Evolutionary conservation across 2,113 vertebrate species (phyloP).

Genomic region (Leucopsar rothschildi): DNA sequence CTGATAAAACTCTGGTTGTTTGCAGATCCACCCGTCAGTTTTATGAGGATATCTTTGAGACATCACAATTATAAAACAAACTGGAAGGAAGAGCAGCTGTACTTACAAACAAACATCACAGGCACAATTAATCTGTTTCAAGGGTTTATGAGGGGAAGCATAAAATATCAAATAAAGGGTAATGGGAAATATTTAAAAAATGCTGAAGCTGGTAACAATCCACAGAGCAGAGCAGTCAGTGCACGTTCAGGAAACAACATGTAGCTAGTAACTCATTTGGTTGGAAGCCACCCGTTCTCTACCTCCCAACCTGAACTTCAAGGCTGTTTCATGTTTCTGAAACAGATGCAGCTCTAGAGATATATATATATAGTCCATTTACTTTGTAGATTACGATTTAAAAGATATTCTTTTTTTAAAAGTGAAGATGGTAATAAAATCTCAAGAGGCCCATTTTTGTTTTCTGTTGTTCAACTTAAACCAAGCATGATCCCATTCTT

Average conservation of each 20-base stretch:
- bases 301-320: conserved; percentile 71
- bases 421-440: conserved; percentile 60
- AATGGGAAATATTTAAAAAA: conserved; percentile 81
- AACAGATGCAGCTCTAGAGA: conserved; percentile 46
- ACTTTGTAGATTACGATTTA: conserved; percentile 63
- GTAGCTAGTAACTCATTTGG: conserved; percentile 59
- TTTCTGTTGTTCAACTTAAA: conserved; percentile 37
- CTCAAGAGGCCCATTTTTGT: conserved; percentile 53
- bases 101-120: conserved; percentile 79
- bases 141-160: conserved; percentile 83
- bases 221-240: conserved; percentile 66
- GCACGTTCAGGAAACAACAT: conserved; percentile 64
- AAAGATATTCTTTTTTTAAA: conserved; percentile 62
- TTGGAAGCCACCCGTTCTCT: conserved; percentile 66
- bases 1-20: conserved; percentile 67
- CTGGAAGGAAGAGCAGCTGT: conserved; percentile 79
- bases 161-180: conserved; percentile 87
- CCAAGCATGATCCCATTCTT: conserved; percentile 18
- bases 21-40: conserved; percentile 68
- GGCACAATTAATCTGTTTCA: conserved; percentile 79
- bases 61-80: conserved; percentile 75
- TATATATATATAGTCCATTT: conserved; percentile 47
- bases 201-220: conserved; percentile 69
- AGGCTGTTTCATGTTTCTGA: conserved; percentile 71
- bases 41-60: conserved; percentile 71